These are phyloP conservation scores for Hemiprocne comata DNA, from an alignment of 2,113 vertebrate species.

Conservation along the genomic window DNA sequence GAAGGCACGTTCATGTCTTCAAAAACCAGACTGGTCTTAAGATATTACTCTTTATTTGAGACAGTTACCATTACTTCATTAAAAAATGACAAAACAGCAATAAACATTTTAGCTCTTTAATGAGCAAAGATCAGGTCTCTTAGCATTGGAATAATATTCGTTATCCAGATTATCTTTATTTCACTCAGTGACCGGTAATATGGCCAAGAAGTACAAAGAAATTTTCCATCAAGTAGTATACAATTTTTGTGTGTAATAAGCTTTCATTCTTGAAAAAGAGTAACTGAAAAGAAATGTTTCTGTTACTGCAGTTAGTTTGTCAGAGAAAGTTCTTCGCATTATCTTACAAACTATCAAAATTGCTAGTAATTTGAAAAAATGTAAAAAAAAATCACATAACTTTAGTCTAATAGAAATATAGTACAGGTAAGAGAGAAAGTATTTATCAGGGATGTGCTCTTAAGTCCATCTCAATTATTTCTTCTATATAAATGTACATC, in stretches of 20 bases:
- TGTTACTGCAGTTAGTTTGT: slow-evolving; percentile 90
- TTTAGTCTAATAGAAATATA: slow-evolving; percentile 90
- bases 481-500: slow-evolving; percentile 86
- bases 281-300: slow-evolving; percentile 89
- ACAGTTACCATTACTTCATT: slow-evolving; percentile 76
- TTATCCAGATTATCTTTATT: slow-evolving; percentile 87
- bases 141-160: slow-evolving; percentile 83
- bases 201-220: slow-evolving; percentile 84
- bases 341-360: slow-evolving; percentile 92
- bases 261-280: slow-evolving; percentile 88
- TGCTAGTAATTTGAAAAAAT: slow-evolving; percentile 88
- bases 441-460: slow-evolving; percentile 86
- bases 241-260: slow-evolving; percentile 87
- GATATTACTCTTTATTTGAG: slow-evolving; percentile 78
- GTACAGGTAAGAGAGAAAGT: slow-evolving; percentile 86
- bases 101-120: slow-evolving; percentile 88
- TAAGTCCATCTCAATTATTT: slow-evolving; percentile 83
- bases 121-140: slow-evolving; percentile 86
- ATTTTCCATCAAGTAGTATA: slow-evolving; percentile 86
- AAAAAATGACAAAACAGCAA: slow-evolving; percentile 87
- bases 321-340: slow-evolving; percentile 87
- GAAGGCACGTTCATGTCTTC: slow-evolving; percentile 69
- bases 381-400: slow-evolving; percentile 87
- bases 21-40: slow-evolving; percentile 74
- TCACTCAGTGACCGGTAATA: slow-evolving; percentile 79